Base-by-base conservation (phyloP, 1,140 invertebrate species). In the Riptortus pedestris region DNA sequence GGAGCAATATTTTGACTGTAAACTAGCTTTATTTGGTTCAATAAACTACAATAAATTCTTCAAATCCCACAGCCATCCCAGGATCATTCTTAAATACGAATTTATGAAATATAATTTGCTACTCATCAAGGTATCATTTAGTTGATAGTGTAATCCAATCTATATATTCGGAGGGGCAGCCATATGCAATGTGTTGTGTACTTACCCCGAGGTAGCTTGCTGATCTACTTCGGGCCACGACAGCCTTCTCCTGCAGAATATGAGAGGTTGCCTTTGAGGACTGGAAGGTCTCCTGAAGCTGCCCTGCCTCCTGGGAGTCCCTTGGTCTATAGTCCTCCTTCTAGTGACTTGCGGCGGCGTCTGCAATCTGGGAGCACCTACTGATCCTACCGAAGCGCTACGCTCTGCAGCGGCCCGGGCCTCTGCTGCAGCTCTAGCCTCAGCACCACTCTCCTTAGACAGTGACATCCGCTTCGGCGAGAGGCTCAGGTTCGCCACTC, bases 221-320 rank as follows among this genome's bases (percentile, higher is more conserved):
- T 84, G 84, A 71, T 89, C 86, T n/a, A 89, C 82, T 72, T 89
- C 86, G 2, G 86, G 86, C 86, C 86, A 89, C 2, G 85, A 88
- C n/a, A 83, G 78, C 52, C 86, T 77, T 31, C 86, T 76, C 60
- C 85, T 81, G 72, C 86, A 88, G 72, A 88, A 89, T 71, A 83
- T 82, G 16, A 75, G 73, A 28, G 76, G 79, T 43, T 80, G 79
- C 27, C 78, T 77, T 43, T 77, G 78, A 33, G 75, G 78, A 67
- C 27, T 67, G 24, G 71, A 70, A n/a, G 69, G 73, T 33, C 67
- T 71, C 60, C 59, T 38, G 67, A 68, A 68, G 62, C 67, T 69
- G 38, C 59, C 66, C 29, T 77, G 71, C 31, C 78, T 76, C 7
- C 69, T 14, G 27, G 71, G 33, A 77, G 76, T 14, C 69, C 24